A percentile compares a stretch with the other conserved stretches of the same genome.
Evolutionary conservation across 1,140 invertebrate species (phyloP).

Genomic region (Drosophila lacteicornis): DNA sequence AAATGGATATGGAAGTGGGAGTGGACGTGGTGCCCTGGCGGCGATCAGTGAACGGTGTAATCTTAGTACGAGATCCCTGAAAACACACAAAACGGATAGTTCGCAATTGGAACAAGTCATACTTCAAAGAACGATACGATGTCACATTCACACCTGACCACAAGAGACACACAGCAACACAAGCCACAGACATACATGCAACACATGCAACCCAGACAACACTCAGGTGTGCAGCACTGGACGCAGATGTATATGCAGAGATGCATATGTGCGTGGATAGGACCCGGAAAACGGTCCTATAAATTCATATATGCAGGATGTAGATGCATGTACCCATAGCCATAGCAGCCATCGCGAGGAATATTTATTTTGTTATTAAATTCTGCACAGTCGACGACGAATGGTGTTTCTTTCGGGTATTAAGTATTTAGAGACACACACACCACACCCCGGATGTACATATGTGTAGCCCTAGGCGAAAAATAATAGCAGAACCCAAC

Average conservation of each 20-base stretch:
- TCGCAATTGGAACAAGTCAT: constrained; percentile 4
- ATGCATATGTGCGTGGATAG: constrained; percentile 20
- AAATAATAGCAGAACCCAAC: too few relatives aligned
- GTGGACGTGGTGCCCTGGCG: too few relatives aligned
- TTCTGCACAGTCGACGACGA: constrained; percentile 13
- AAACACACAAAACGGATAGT: constrained; percentile 4
- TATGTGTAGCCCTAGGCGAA: background rate
- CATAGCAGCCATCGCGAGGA: constrained; percentile 3
- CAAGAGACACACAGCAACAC: background rate
- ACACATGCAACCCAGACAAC: background rate
- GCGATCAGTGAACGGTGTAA: too few relatives aligned
- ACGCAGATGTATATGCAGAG: constrained; percentile 30
- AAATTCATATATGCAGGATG: constrained; percentile 24
- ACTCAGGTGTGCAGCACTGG: constrained; percentile 6
- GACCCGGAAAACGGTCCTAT: background rate
- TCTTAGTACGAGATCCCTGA: background rate
- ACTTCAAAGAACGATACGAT: constrained; percentile 12
- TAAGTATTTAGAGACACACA: background rate
- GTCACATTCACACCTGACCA: constrained; percentile 6
- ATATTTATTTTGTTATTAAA: constrained; percentile 50
- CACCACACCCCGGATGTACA: background rate
- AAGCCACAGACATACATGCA: background rate
- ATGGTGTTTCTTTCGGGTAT: constrained; percentile 15
- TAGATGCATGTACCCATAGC: constrained; percentile 15
- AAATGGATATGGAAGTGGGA: too few relatives aligned